Conservation (phyloP, 2,888 invertebrate species). For the Theretra japonica region DNA sequence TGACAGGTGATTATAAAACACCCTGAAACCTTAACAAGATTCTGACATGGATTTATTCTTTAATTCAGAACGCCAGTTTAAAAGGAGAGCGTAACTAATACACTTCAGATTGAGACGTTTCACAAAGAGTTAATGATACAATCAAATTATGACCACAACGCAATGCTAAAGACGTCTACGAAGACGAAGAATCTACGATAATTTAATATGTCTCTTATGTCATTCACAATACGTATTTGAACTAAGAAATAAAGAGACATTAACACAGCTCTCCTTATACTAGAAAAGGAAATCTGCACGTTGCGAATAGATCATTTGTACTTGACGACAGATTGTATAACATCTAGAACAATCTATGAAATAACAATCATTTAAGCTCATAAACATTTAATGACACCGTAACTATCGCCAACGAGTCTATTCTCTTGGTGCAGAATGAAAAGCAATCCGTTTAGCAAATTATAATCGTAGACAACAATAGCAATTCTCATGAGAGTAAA, state of each 20-base stretch:
- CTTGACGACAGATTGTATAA: not conserved
- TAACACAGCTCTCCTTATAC: no score
- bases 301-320: not conserved
- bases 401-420: not conserved
- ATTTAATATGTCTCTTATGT: not conserved
- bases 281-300: not conserved
- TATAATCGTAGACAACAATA: not conserved
- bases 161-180: no score
- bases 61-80: not conserved
- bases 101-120: not conserved
- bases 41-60: not conserved
- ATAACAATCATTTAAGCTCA: not conserved
- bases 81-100: not conserved
- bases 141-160: not conserved
- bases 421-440: not conserved
- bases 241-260: no score
- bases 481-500: not conserved
- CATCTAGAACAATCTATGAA: not conserved
- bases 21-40: conserved; percentile 1
- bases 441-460: not conserved
- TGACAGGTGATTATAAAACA: conserved; percentile 17
- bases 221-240: not conserved
- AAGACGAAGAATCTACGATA: no score
- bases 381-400: not conserved
- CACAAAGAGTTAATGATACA: not conserved